Percentiles rank a stretch among this genome's conserved stretches.
Evolutionary conservation across 2,888 invertebrate species (phyloP).

Genomic region (Oxytorus armatus): DNA sequence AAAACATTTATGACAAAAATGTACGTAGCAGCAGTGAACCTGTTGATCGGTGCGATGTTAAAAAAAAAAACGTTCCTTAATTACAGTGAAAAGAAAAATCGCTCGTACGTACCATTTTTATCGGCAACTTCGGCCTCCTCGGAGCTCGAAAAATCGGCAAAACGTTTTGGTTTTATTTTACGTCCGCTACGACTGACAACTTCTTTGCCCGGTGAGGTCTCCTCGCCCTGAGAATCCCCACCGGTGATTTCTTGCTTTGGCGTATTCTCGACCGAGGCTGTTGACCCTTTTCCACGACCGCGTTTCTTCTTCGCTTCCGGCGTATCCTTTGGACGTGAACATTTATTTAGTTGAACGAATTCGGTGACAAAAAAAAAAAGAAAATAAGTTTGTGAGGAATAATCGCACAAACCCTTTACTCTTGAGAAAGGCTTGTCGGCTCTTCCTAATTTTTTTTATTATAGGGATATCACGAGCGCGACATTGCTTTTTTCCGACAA

Average conservation of each 20-base stretch:
- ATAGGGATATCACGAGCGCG: conserved; percentile 73
- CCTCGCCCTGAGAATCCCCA: conserved; percentile 83
- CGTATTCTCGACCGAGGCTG: conserved; percentile 72
- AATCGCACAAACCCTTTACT: conserved; percentile 85
- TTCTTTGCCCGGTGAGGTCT: conserved; percentile 86
- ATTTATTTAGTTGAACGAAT: neutral
- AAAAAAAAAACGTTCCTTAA: too few species aligned
- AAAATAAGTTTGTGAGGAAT: conserved; percentile 82
- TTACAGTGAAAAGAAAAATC: too few species aligned
- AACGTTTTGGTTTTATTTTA: conserved; percentile 89
- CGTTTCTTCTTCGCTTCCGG: conserved; percentile 74
- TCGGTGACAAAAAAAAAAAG: neutral
- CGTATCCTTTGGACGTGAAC: conserved; percentile 71
- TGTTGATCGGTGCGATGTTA: neutral
- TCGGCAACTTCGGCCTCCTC: conserved; percentile 79
- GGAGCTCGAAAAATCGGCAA: conserved; percentile 81
- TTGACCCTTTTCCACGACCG: conserved; percentile 70
- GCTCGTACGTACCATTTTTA: conserved; percentile 75
- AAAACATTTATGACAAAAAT: too few species aligned
- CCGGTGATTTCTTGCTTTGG: conserved; percentile 73
- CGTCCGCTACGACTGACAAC: conserved; percentile 90
- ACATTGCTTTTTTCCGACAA: conserved; percentile 40
- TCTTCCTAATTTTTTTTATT: conserved; percentile 80
- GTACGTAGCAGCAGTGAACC: too few species aligned
- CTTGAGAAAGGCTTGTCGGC: conserved; percentile 85